These are phyloP conservation scores for Mormyrops boulengeri DNA, from an alignment of 2,797 vertebrate species.

Conservation along the genomic window DNA sequence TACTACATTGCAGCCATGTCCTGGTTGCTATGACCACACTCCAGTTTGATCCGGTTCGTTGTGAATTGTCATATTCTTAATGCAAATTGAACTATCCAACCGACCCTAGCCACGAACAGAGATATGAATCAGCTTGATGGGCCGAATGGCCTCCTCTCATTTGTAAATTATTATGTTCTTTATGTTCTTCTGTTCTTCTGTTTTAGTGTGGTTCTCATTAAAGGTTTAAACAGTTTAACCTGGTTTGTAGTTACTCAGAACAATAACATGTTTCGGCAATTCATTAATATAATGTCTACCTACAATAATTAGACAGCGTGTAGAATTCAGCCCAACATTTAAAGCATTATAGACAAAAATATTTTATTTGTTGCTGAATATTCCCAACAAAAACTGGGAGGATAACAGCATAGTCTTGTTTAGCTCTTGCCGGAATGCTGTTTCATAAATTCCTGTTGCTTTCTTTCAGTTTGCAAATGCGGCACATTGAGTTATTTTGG, in stretches of 20 bases:
- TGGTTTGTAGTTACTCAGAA: not conserved
- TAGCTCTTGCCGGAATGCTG: not conserved
- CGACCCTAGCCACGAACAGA: not conserved
- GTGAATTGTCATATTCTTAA: not conserved
- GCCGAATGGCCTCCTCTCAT: not conserved
- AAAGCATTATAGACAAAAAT: not conserved
- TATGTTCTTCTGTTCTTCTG: not conserved
- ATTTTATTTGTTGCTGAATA: not conserved
- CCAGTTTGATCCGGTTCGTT: not conserved
- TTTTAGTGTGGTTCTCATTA: not conserved
- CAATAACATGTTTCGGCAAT: not conserved
- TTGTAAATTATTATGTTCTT: not conserved
- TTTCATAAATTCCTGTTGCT: not conserved
- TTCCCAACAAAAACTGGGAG: not conserved
- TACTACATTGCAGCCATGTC: not conserved
- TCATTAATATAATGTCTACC: not conserved
- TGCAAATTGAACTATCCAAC: not conserved
- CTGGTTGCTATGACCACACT: not conserved
- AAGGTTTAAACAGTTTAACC: not conserved
- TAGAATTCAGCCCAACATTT: not conserved
- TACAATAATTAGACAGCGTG: not conserved
- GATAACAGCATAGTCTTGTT: not conserved
- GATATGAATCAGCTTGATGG: not conserved
- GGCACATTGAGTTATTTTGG: not conserved
- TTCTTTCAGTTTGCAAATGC: not conserved